Conservation (phyloP, 2,113 vertebrate genomes). For the Lontra canadensis region DNA sequence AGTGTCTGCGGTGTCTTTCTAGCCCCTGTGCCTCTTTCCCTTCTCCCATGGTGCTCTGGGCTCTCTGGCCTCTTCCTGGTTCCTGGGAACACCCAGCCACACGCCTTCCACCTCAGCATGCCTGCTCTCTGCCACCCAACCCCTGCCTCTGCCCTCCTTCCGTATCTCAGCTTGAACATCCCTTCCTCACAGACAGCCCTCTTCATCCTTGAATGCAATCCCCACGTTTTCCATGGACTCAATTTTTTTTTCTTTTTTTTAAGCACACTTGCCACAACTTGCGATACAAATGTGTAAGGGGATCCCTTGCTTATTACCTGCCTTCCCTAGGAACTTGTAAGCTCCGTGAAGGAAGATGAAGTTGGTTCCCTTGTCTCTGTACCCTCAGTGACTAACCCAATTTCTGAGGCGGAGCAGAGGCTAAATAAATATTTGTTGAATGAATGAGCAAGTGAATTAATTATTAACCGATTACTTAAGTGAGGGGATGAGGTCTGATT, state of each 20-base stretch:
- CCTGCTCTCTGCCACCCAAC: background rate
- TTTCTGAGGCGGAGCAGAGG: background rate
- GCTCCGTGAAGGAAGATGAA: background rate
- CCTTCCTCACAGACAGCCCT: background rate
- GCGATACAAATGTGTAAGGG: accelerated
- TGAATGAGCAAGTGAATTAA: background rate
- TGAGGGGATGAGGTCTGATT: background rate
- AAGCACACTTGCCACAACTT: no score
- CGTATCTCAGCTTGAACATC: no score
- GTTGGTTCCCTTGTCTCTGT: background rate
- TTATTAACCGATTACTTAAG: constrained; percentile 10
- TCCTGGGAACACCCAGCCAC: background rate
- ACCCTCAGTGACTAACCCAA: background rate
- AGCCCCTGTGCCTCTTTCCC: background rate
- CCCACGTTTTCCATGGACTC: accelerated
- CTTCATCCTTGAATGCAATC: background rate
- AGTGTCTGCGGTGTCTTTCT: background rate
- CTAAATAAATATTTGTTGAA: background rate
- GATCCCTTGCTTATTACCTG: background rate
- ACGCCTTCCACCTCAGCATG: accelerated
- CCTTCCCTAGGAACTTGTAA: background rate
- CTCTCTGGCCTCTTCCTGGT: background rate
- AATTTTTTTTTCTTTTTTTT: background rate
- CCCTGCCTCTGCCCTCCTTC: background rate
- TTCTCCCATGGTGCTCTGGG: background rate